phyloP scores from a whole-genome alignment of 2,113 vertebrate genomes.

The Upupa epops region DNA sequence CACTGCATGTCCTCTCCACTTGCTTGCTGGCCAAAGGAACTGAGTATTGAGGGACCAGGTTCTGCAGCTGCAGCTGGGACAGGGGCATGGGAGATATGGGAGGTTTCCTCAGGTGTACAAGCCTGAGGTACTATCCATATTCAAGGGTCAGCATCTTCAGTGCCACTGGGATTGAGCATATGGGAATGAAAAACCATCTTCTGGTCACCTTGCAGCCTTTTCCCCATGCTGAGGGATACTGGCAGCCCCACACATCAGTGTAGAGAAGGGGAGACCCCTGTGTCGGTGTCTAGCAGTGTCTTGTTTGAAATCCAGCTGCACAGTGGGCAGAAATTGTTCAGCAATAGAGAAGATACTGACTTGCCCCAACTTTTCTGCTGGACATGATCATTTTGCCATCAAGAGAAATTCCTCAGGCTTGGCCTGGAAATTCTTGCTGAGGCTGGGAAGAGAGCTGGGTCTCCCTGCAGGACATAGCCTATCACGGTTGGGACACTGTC shows the following conservation, averaged over 20 bases:
- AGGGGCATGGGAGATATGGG: neutral
- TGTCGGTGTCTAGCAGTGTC: neutral
- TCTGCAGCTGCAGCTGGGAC: neutral
- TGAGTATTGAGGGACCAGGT: neutral
- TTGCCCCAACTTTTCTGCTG: neutral
- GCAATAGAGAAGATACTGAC: neutral
- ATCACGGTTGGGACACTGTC: neutral
- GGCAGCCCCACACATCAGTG: neutral
- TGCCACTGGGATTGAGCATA: neutral
- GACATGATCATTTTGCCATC: neutral
- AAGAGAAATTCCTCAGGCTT: neutral
- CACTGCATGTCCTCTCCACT: neutral
- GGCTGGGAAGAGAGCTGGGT: neutral
- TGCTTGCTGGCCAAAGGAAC: neutral
- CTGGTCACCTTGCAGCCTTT: neutral
- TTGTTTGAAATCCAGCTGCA: neutral
- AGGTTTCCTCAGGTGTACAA: neutral
- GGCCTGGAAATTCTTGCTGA: neutral
- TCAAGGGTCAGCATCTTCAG: neutral
- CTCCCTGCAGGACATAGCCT: rapidly evolving
- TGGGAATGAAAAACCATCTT: neutral
- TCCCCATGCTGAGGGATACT: neutral
- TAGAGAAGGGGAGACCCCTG: rapidly evolving
- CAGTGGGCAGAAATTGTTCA: neutral
- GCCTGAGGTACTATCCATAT: neutral